These are phyloP conservation scores for Hippasteria phrygiana DNA, from an alignment of 53 echinoderm and acorn worm genomes.

Conservation along the genomic window DNA sequence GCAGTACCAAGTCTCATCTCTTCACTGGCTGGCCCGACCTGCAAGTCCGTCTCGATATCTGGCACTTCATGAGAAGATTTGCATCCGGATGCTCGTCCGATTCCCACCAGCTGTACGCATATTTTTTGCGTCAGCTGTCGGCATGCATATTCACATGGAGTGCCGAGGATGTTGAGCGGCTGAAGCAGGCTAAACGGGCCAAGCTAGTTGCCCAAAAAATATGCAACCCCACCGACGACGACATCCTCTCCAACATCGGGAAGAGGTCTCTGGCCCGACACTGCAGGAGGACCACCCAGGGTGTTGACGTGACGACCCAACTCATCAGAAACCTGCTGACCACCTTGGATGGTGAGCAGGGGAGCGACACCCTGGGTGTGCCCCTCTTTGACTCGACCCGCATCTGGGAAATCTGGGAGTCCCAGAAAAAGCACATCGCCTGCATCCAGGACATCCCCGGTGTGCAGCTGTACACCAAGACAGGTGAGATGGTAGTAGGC, in stretches of 20 bases:
- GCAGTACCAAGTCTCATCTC: conserved; percentile 51
- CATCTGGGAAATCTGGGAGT: conserved; percentile 70
- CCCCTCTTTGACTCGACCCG: too few relatives aligned
- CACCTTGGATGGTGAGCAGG: conserved; percentile 62
- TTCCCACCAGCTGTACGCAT: conserved; percentile 71
- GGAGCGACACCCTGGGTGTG: conserved; percentile 75
- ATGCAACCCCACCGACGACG: too few relatives aligned
- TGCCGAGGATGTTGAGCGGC: too few relatives aligned
- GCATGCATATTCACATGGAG: conserved; percentile 61
- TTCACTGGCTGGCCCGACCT: conserved; percentile 73
- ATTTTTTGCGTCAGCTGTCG: conserved; percentile 66
- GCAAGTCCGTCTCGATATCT: conserved; percentile 63
- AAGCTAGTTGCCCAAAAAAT: too few relatives aligned
- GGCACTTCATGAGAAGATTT: conserved; percentile 83
- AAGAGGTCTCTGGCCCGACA: background rate
- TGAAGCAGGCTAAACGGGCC: too few relatives aligned
- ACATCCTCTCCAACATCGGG: background rate
- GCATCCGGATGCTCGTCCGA: conserved; percentile 74
- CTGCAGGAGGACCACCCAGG: too few relatives aligned
- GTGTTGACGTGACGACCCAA: conserved; percentile 63
- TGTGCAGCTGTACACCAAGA: conserved; percentile 72
- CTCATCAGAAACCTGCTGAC: conserved; percentile 68
- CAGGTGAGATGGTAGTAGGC: conserved; percentile 61
- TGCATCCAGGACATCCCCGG: conserved; percentile 78
- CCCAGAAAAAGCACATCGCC: conserved; percentile 70